Conservation (phyloP, 2,888 invertebrate genomes). For the Stramonita haemastoma region DNA sequence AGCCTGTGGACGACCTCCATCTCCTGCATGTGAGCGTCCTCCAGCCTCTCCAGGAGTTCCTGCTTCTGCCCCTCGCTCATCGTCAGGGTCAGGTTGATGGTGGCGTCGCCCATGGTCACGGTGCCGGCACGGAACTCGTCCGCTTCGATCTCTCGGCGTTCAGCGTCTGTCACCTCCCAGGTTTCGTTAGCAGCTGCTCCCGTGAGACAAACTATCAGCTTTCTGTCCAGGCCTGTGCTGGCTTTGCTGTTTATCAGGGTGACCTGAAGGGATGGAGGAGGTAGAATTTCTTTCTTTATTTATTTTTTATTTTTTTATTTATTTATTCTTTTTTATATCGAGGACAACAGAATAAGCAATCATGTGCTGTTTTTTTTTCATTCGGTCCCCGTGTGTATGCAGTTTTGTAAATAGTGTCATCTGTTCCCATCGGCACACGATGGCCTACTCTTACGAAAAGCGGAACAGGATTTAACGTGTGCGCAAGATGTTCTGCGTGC, state of each 20-base stretch:
- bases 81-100: background rate
- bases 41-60: background rate
- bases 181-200: background rate
- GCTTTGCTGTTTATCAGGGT: background rate
- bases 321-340: no score
- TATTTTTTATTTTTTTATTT: no score
- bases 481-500: no score
- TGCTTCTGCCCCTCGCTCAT: background rate
- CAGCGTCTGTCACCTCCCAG: constrained; percentile 13
- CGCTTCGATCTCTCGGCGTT: background rate
- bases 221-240: constrained; percentile 1
- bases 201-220: constrained; percentile 3
- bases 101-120: background rate
- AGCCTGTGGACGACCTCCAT: constrained; percentile 2
- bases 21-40: background rate
- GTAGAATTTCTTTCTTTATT: no score
- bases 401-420: no score
- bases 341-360: no score
- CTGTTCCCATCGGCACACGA: no score
- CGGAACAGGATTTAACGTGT: no score
- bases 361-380: no score
- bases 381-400: no score
- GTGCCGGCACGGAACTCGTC: background rate
- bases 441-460: no score
- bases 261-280: background rate